Percentiles rank a stretch among this genome's conserved stretches.
Conservation (phyloP, 2,888 invertebrate genomes). For the Cantharis lateralis region DNA sequence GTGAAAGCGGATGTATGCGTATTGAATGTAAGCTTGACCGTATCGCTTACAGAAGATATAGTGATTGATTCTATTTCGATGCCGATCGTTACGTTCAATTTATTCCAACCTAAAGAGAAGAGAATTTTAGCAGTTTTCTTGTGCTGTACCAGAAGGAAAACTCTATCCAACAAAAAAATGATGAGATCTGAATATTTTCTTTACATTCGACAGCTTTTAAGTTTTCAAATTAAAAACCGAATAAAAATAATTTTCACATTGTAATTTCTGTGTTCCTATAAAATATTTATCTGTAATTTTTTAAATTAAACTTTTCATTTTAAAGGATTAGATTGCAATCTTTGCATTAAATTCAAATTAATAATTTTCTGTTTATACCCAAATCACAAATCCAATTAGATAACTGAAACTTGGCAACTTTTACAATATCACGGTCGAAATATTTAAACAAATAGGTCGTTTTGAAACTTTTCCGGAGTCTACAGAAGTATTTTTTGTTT, state of each 20-base stretch:
- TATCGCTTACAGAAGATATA: not conserved
- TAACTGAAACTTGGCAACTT: not conserved
- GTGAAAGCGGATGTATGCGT: not conserved
- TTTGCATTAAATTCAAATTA: not conserved
- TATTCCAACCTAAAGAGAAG: not conserved
- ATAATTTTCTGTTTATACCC: not conserved
- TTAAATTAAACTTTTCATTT: too few relatives aligned
- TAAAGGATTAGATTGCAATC: not conserved
- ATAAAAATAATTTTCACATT: too few relatives aligned
- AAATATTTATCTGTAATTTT: too few relatives aligned
- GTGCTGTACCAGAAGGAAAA: not conserved
- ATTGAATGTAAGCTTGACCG: not conserved
- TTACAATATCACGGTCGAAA: not conserved
- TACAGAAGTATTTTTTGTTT: not conserved
- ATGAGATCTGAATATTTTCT: not conserved
- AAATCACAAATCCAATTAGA: not conserved
- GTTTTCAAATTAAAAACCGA: too few relatives aligned
- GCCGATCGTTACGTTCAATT: not conserved
- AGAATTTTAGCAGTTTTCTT: not conserved
- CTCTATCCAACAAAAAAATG: not conserved
- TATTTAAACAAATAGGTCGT: too few relatives aligned
- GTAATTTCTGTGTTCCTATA: too few relatives aligned
- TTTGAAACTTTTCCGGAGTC: not conserved
- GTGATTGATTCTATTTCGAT: not conserved
- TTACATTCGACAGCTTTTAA: not conserved